Evolutionary conservation across 1,140 invertebrate genomes (phyloP).

Genomic region (Amphibalanus amphitrite): DNA sequence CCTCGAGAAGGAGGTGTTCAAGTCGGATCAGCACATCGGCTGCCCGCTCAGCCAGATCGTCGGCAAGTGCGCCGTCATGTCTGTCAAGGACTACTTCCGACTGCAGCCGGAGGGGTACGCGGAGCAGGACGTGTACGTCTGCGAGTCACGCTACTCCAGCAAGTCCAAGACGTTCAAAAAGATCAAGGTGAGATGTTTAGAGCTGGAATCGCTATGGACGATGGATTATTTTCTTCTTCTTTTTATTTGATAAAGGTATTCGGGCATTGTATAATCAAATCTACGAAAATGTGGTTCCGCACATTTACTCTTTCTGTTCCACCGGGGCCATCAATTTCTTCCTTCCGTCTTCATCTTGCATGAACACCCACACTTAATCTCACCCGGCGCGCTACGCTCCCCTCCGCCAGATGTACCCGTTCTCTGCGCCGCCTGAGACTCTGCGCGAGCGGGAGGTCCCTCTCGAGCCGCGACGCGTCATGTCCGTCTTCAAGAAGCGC

Average conservation of each 20-base stretch:
- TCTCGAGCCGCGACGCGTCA: constrained; percentile 63
- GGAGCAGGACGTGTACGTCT: constrained; percentile 92
- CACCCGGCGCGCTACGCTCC: no score
- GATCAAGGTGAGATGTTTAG: constrained; percentile 55
- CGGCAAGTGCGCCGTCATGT: constrained; percentile 86
- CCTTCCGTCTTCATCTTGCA: no score
- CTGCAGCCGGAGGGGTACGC: constrained; percentile 66
- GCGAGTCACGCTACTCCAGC: constrained; percentile 83
- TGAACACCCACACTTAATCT: no score
- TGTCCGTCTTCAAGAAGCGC: constrained; percentile 82
- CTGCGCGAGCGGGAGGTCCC: constrained; percentile 50
- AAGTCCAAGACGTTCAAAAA: constrained; percentile 78
- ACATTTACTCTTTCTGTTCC: no score
- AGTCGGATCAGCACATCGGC: constrained; percentile 70
- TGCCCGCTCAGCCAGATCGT: constrained; percentile 68
- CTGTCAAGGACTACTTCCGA: constrained; percentile 88
- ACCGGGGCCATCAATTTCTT: no score
- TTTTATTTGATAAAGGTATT: no score
- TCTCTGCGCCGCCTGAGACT: constrained; percentile 41
- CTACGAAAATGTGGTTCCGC: no score
- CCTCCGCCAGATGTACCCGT: constrained; percentile 57
- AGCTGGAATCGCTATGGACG: no score
- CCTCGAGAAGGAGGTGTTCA: constrained; percentile 69
- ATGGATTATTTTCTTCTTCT: no score
- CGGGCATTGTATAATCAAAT: no score